Conservation (phyloP, 53 echinoderm and acorn worm genomes). For the Apostichopus leukothele region DNA sequence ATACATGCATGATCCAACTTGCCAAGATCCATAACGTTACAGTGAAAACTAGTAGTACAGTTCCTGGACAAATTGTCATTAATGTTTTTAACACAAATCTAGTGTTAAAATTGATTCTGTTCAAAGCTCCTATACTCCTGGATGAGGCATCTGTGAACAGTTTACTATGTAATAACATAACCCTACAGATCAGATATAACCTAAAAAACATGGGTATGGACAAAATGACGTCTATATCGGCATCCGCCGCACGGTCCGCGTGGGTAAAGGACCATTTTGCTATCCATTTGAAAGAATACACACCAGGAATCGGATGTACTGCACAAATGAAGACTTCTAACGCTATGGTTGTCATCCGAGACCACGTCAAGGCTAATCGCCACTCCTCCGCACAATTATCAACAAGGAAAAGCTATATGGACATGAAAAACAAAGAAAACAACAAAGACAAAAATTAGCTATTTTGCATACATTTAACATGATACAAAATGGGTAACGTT, state of each 20-base stretch:
- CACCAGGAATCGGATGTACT: conserved; percentile 94
- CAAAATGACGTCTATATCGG: conserved; percentile 89
- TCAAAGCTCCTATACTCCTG: conserved; percentile 96
- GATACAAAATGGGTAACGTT: too few species aligned
- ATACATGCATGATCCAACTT: conserved; percentile 99
- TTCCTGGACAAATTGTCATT: conserved; percentile 99
- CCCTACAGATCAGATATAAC: conserved; percentile 96
- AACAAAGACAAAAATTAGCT: neutral
- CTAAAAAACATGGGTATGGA: conserved; percentile 99
- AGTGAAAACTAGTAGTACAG: conserved; percentile 94
- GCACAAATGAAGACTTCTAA: conserved; percentile 87
- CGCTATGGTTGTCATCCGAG: conserved; percentile 74
- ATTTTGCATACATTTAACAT: neutral
- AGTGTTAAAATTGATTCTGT: conserved; percentile 99
- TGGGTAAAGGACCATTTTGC: conserved; percentile 95
- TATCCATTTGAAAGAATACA: conserved; percentile 81
- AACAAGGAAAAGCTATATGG: conserved; percentile 86
- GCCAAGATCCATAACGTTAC: conserved; percentile 99
- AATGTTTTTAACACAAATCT: conserved; percentile 97
- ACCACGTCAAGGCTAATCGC: conserved; percentile 98
- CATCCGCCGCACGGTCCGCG: conserved; percentile 62
- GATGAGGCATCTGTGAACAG: conserved; percentile 99
- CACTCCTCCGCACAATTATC: conserved; percentile 99
- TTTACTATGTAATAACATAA: conserved; percentile 99
- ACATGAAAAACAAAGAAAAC: neutral